Conservation (phyloP, 1,140 invertebrate species). For the Trichonephila clavipes region DNA sequence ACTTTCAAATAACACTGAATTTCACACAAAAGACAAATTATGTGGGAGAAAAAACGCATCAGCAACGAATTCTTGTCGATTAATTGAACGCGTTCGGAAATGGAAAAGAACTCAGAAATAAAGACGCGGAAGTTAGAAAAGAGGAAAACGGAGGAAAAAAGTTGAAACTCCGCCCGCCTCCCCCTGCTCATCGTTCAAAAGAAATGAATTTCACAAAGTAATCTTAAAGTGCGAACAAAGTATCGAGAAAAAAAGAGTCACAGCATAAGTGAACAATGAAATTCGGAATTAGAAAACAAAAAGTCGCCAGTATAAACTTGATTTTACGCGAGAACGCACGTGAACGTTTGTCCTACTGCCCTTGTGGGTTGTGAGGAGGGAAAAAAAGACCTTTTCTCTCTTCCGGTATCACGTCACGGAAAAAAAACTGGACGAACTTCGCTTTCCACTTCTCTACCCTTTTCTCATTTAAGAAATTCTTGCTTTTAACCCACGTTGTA, state of each 20-base stretch:
- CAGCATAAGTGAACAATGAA: not conserved
- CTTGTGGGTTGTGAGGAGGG: constrained; percentile 44
- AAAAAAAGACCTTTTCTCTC: not conserved
- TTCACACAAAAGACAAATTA: not conserved
- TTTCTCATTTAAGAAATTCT: constrained; percentile 5
- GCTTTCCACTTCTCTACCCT: not conserved
- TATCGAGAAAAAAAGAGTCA: not conserved
- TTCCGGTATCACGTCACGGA: constrained; percentile 42
- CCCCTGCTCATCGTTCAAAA: not conserved
- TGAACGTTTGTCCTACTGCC: constrained; percentile 62
- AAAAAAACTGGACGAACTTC: constrained; percentile 37
- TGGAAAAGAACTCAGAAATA: not conserved
- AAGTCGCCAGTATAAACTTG: not conserved
- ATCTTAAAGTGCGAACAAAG: constrained; percentile 4
- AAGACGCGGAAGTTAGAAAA: not conserved
- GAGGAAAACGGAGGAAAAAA: not conserved
- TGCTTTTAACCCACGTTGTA: not conserved
- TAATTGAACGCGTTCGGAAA: constrained; percentile 1
- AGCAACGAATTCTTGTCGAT: not conserved
- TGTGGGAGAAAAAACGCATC: not conserved
- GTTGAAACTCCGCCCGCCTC: not conserved
- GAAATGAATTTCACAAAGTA: not conserved
- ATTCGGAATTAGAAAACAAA: constrained; percentile 4
- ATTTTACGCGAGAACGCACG: constrained; percentile 49
- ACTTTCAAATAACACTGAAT: not conserved